Evolutionary conservation across 2,888 invertebrate genomes (phyloP), one percentile per base, ranked within the genome.

Genomic region (Micropterix aruncella): DNA sequence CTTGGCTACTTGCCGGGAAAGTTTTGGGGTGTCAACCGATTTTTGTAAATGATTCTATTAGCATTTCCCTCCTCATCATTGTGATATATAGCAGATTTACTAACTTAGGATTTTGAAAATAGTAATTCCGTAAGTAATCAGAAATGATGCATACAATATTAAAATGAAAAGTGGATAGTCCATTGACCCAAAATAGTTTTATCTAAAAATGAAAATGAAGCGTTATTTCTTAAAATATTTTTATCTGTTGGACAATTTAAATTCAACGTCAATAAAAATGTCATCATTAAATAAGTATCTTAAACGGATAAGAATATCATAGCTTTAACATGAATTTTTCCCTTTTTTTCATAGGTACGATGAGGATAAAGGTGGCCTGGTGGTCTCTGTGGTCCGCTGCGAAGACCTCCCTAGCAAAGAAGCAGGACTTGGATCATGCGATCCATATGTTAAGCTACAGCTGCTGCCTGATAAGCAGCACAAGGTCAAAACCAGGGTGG

Each of bases 361-460:
- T 56, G 80, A 80, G 51, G 92, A 93, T 59, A 89, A 92, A 60
- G 89, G 83, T 55, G 91, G 93, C 0, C 70, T 96, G 54, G 83
- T 91, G 54, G 93, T 96, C 16, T 93, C 89, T 0, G 91, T 96
- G 54, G 83, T 92, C 37, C 84, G 87, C 40, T 94, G 94, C 64
- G 80, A 83, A 51, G 89, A 89, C 37, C 69, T 96, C 41, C 94
- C 94, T 1, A 86, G 83, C 1, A 83, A 87, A 56, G 89, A 90
- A 60, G 81, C 83, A 1, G 77, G 77, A 52, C 72, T 84, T 5
- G 85, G 85, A 1, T 88, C 87, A 5, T 83, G 83, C 2, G 97
- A 99, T 72, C 97, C 97, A 0, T 99, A 99, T 64, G 94, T 99
- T 36, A 99, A 99, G 65, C 77, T 99, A 45, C 97, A 96, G 62